Evolutionary conservation across 1,140 invertebrate genomes (phyloP).

Genomic region (Macrobrachium nipponense): DNA sequence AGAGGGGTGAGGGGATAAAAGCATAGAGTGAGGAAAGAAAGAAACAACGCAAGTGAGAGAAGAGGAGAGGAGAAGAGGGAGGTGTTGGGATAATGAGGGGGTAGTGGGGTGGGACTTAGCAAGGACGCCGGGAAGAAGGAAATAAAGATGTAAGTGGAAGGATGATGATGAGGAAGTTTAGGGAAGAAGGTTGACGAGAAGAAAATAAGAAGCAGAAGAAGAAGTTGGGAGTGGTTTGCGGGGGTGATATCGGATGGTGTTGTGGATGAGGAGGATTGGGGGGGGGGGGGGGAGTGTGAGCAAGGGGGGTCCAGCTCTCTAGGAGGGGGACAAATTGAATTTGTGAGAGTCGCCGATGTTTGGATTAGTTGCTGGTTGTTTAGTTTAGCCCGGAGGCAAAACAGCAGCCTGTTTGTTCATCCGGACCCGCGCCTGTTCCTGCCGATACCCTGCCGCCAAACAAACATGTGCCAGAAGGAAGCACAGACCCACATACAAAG

Average conservation of each 20-base stretch:
- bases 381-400: constrained; percentile 64
- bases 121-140: background rate
- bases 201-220: background rate
- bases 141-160: background rate
- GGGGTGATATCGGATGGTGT: background rate
- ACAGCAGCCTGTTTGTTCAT: constrained; percentile 63
- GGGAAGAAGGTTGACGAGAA: background rate
- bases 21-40: background rate
- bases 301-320: constrained; percentile 41
- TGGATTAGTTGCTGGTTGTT: constrained; percentile 64
- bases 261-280: background rate
- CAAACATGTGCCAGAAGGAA: constrained; percentile 53
- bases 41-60: background rate
- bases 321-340: constrained; percentile 64
- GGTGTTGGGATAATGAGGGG: background rate
- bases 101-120: background rate
- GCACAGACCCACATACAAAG: constrained; percentile 37
- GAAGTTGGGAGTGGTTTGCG: constrained; percentile 1
- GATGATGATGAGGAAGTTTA: background rate
- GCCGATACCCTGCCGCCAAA: constrained; percentile 59
- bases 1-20: background rate
- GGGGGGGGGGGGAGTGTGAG: background rate
- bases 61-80: background rate
- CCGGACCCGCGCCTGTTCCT: constrained; percentile 61
- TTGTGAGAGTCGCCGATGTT: constrained; percentile 64